These are phyloP conservation scores for Dromiciops gliroides DNA, from an alignment of 2,113 vertebrate genomes.

Conservation along the genomic window DNA sequence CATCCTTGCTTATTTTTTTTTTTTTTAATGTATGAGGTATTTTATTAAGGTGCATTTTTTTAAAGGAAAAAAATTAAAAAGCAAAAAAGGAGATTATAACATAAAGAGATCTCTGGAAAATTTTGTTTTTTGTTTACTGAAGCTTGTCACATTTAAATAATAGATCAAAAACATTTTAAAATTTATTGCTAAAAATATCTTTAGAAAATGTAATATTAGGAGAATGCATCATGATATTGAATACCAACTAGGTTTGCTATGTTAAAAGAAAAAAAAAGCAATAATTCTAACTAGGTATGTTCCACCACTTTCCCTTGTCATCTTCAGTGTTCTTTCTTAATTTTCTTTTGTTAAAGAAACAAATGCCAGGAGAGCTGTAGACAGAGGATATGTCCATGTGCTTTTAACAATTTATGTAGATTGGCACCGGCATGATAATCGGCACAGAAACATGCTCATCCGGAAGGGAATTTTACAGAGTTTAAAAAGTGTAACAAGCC, in stretches of 20 bases:
- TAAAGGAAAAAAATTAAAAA: background rate
- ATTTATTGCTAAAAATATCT: constrained; percentile 20
- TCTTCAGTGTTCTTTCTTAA: constrained; percentile 74
- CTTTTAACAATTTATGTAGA: constrained; percentile 94
- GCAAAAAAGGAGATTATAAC: background rate
- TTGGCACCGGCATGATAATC: constrained; percentile 96
- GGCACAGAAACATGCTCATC: constrained; percentile 94
- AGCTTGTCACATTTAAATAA: constrained; percentile 47
- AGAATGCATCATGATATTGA: constrained; percentile 35
- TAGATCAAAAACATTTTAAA: constrained; percentile 43
- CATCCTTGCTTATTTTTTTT: background rate
- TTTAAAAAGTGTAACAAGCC: constrained; percentile 94
- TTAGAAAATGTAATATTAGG: background rate
- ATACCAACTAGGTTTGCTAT: background rate
- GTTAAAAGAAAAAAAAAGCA: background rate
- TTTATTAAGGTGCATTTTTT: too few species aligned
- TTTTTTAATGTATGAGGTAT: background rate
- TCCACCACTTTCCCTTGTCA: constrained; percentile 20
- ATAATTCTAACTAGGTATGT: constrained; percentile 44
- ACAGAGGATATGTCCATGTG: constrained; percentile 89
- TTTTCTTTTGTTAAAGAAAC: constrained; percentile 88
- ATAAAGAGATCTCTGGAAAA: constrained; percentile 28
- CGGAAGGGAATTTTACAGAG: constrained; percentile 96
- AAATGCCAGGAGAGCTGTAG: constrained; percentile 94
- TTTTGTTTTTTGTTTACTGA: background rate